Percentiles rank a stretch among this genome's conserved stretches.
phyloP scores from a whole-genome alignment of 1,140 invertebrate species.

The Hylaeus volcanicus region DNA sequence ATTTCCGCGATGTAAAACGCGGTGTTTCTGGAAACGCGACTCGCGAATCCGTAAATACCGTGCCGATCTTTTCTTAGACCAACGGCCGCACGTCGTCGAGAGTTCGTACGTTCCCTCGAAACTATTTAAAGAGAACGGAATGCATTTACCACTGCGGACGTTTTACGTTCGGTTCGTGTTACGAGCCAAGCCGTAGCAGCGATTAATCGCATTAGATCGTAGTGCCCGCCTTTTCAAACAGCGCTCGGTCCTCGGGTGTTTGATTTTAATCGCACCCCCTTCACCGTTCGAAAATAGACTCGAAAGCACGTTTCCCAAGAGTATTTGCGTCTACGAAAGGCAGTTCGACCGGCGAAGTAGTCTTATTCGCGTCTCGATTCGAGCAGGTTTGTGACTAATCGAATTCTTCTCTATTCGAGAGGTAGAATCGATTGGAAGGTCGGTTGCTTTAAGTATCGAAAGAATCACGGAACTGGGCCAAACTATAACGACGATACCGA shows the following conservation, averaged over 20 bases:
- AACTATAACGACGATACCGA: no score
- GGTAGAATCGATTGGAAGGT: no score
- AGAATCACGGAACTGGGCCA: no score
- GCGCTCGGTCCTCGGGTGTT: neutral
- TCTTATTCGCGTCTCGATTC: no score
- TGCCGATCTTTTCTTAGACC: conserved; percentile 45
- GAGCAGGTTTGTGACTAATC: no score
- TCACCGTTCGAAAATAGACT: no score
- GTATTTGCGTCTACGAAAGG: neutral
- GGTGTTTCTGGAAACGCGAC: conserved; percentile 17
- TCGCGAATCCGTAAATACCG: conserved; percentile 33
- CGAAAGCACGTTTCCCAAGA: neutral
- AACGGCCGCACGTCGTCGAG: neutral
- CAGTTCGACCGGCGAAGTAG: neutral
- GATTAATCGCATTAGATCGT: conserved; percentile 45
- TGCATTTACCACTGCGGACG: conserved; percentile 33
- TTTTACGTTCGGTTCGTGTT: conserved; percentile 39
- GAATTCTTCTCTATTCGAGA: no score
- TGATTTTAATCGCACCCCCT: neutral
- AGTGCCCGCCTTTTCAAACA: neutral
- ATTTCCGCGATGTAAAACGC: conserved; percentile 28
- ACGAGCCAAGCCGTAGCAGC: conserved; percentile 14
- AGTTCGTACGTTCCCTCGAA: conserved; percentile 8
- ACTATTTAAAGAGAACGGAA: conserved; percentile 57
- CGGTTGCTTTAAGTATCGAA: no score